phyloP scores from a whole-genome alignment of 2,888 invertebrate genomes.

The Caenorhabditis zanzibari region DNA sequence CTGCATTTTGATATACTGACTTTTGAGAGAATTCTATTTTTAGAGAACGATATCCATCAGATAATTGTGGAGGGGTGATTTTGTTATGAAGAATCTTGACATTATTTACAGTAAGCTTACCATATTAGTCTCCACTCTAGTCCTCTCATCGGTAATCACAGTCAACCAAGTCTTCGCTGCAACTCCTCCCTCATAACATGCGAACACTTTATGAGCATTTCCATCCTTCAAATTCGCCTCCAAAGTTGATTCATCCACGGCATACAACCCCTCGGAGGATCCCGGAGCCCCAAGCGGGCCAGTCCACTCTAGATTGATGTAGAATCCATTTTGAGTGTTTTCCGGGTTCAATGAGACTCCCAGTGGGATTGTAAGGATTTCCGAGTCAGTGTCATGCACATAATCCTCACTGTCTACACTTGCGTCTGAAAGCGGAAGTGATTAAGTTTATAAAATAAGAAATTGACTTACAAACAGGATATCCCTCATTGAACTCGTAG shows the following conservation, averaged over 20 bases:
- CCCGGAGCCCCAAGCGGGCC: slow-evolving; percentile 24
- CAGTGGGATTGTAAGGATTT: slow-evolving; percentile 31
- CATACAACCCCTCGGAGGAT: slow-evolving; percentile 9
- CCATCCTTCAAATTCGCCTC: slow-evolving; percentile 37
- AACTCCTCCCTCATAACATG: slow-evolving; percentile 46
- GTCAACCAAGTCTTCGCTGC: slow-evolving; percentile 33
- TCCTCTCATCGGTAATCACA: slow-evolving; percentile 42
- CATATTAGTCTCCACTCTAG: slow-evolving; percentile 48
- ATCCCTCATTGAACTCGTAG: slow-evolving; percentile 47
- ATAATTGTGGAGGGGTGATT: too few species aligned
- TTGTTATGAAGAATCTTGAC: too few species aligned
- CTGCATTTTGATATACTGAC: too few species aligned
- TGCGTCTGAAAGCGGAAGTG: slow-evolving; percentile 11
- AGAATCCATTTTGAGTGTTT: slow-evolving; percentile 47
- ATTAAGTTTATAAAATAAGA: not conserved
- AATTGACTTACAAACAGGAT: slow-evolving; percentile 47
- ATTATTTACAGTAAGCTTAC: too few species aligned
- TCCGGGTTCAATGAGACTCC: slow-evolving; percentile 30
- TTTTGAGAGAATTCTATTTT: too few species aligned
- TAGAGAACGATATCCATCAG: too few species aligned
- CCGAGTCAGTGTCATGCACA: slow-evolving; percentile 31
- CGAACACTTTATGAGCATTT: slow-evolving; percentile 42
- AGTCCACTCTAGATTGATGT: slow-evolving; percentile 41
- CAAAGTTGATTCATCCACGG: slow-evolving; percentile 41
- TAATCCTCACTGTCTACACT: slow-evolving; percentile 31